Evolutionary conservation across 2,797 vertebrate species (phyloP).

Genomic region (Micropoecilia bifurca): DNA sequence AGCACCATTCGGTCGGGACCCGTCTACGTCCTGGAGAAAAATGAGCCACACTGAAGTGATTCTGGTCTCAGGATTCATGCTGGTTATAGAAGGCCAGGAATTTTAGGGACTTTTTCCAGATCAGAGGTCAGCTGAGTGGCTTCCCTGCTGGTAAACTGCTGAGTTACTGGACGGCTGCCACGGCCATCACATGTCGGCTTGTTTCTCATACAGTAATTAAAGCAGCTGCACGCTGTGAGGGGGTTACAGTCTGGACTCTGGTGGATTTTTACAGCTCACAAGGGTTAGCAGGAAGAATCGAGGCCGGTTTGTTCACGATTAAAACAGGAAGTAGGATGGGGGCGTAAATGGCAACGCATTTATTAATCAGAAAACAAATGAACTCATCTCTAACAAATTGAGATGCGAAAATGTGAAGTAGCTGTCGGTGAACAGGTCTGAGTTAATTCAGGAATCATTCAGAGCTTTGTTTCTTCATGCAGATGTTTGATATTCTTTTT

Average conservation of each 20-base stretch:
- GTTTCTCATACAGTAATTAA: constrained; percentile 3
- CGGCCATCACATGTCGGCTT: background rate
- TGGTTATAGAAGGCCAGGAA: constrained; percentile 9
- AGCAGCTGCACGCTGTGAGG: background rate
- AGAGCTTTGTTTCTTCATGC: background rate
- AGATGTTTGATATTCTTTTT: background rate
- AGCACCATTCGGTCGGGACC: constrained; percentile 12
- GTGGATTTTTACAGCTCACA: background rate
- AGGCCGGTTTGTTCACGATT: background rate
- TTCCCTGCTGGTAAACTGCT: constrained; percentile 7
- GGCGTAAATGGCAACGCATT: background rate
- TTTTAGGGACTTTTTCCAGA: constrained; percentile 29
- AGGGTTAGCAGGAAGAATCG: background rate
- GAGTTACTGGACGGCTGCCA: constrained; percentile 12
- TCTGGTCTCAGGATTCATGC: background rate
- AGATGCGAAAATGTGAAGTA: background rate
- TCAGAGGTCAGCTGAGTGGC: constrained; percentile 10
- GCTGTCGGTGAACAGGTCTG: background rate
- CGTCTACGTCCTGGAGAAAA: constrained; percentile 25
- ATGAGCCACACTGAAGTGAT: constrained; percentile 1
- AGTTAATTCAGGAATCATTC: background rate
- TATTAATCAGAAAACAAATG: background rate
- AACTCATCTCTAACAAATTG: background rate
- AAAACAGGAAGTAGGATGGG: background rate
- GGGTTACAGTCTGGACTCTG: background rate